These are phyloP conservation scores for Lasioglossum villosulum DNA, from an alignment of 2,888 invertebrate genomes.

Conservation along the genomic window DNA sequence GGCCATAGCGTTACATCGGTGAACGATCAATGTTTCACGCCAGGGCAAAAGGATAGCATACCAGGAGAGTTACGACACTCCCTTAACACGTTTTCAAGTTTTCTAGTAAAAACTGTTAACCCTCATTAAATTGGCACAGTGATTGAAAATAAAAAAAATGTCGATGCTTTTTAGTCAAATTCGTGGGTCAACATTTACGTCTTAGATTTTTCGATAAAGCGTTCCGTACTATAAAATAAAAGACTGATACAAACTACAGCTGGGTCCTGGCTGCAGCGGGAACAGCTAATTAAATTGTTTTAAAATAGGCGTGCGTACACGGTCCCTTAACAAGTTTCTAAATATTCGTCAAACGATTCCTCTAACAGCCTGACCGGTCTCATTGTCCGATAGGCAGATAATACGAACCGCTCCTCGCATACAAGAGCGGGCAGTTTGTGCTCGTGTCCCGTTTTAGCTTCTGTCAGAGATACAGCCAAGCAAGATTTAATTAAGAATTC, in stretches of 20 bases:
- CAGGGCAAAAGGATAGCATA: too few relatives aligned
- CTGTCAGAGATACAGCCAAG: conserved; percentile 25
- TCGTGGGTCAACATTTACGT: too few relatives aligned
- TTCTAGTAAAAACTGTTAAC: too few relatives aligned
- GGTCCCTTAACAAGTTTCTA: not conserved
- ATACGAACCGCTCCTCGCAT: not conserved
- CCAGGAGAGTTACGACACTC: too few relatives aligned
- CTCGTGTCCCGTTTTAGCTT: not conserved
- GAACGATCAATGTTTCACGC: not conserved
- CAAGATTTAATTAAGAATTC: conserved; percentile 64
- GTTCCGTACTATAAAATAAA: too few relatives aligned
- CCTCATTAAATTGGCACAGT: too few relatives aligned
- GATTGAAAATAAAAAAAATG: too few relatives aligned
- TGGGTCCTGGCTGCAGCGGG: too few relatives aligned
- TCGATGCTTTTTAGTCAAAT: too few relatives aligned
- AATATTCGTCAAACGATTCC: not conserved
- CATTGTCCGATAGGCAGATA: not conserved
- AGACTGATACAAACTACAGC: too few relatives aligned
- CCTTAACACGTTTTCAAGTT: too few relatives aligned
- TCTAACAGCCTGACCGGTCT: not conserved
- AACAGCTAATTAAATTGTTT: not conserved
- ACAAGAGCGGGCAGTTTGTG: not conserved
- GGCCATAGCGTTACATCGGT: not conserved
- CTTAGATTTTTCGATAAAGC: too few relatives aligned
- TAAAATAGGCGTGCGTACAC: not conserved